Percentiles rank a stretch among this genome's conserved stretches.
Evolutionary conservation across 1,140 invertebrate genomes (phyloP).

Genomic region (Euura lappo): DNA sequence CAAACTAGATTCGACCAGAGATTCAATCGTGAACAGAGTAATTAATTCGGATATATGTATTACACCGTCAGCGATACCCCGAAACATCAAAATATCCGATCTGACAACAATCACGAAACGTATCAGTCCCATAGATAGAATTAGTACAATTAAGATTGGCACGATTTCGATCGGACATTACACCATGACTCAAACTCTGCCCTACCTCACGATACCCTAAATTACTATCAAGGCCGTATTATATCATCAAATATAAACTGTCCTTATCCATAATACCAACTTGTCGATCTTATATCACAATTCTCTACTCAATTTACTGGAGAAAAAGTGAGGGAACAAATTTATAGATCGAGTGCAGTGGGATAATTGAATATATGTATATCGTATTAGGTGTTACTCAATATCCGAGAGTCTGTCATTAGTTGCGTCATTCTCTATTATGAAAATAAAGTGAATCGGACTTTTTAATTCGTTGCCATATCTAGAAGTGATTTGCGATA

Average conservation of each 20-base stretch:
- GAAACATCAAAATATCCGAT: not conserved
- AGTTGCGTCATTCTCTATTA: not conserved
- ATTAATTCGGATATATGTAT: not conserved
- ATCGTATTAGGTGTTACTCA: not conserved
- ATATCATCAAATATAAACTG: too few relatives aligned
- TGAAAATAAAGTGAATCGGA: not conserved
- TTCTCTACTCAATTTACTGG: conserved; percentile 29
- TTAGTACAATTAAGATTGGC: not conserved
- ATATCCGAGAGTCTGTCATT: not conserved
- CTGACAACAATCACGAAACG: not conserved
- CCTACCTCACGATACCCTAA: too few relatives aligned
- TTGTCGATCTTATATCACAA: conserved; percentile 29
- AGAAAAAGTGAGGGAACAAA: too few relatives aligned
- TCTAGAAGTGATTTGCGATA: conserved; percentile 3
- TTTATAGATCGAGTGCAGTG: too few relatives aligned
- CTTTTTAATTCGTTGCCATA: conserved; percentile 5
- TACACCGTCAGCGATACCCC: not conserved
- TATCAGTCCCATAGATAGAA: not conserved
- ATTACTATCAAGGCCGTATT: too few relatives aligned
- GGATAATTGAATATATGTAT: not conserved
- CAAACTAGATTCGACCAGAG: not conserved
- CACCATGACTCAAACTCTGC: not conserved
- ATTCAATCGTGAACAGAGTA: not conserved
- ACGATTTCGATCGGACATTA: not conserved
- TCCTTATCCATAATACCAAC: too few relatives aligned